Conservation (phyloP, 2,113 vertebrate species). For the Piliocolobus tephrosceles region DNA sequence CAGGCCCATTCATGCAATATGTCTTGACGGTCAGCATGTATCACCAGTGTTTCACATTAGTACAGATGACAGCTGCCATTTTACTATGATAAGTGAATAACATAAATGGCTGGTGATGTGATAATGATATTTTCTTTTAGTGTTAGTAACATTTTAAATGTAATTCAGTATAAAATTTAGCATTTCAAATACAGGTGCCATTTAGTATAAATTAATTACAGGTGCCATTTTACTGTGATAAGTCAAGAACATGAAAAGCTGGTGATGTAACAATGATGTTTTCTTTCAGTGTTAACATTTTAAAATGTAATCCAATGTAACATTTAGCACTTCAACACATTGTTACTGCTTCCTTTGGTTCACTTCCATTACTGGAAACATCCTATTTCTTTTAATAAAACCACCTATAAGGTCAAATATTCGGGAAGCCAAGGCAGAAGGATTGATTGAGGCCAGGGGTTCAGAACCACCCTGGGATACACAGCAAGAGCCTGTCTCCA, state of each 20-base stretch:
- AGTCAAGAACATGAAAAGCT: background rate
- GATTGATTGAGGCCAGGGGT: too few relatives aligned
- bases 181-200: background rate
- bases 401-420: background rate
- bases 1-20: background rate
- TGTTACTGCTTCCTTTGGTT: background rate
- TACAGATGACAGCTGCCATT: background rate
- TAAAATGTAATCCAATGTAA: background rate
- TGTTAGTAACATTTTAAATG: background rate
- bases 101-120: background rate
- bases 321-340: background rate
- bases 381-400: background rate
- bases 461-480: too few relatives aligned
- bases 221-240: background rate
- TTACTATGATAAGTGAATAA: background rate
- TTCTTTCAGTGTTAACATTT: background rate
- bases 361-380: background rate
- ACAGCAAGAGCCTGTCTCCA: too few relatives aligned
- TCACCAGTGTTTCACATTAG: too few relatives aligned
- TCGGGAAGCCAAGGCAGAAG: too few relatives aligned
- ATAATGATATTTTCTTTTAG: background rate
- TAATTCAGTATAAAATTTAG: background rate
- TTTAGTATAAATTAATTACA: background rate
- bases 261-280: background rate
- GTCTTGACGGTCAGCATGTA: fast-evolving